These are phyloP conservation scores for Cephus pulcher DNA, from an alignment of 2,888 invertebrate genomes.

Conservation along the genomic window DNA sequence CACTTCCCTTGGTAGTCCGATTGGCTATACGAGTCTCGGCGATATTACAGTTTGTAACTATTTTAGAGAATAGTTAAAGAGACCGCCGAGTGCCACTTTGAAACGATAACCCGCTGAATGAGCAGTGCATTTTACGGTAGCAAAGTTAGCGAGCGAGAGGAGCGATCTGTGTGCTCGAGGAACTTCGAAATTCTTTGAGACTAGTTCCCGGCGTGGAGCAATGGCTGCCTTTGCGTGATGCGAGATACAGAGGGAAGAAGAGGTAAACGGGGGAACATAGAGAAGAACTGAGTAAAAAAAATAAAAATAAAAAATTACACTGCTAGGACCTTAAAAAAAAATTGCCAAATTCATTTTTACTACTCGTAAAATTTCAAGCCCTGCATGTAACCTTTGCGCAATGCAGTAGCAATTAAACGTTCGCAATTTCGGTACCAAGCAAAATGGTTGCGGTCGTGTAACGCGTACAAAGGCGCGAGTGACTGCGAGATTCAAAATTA, in stretches of 20 bases:
- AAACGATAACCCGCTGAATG: background rate
- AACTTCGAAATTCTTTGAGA: background rate
- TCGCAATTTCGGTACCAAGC: constrained; percentile 5
- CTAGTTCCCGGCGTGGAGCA: background rate
- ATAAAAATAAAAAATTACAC: background rate
- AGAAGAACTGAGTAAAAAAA: background rate
- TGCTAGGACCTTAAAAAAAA: background rate
- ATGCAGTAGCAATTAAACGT: constrained; percentile 32
- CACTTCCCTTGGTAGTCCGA: background rate
- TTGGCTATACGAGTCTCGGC: background rate
- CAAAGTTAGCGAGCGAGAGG: background rate
- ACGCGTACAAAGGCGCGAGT: background rate
- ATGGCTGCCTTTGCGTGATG: background rate
- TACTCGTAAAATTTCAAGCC: background rate
- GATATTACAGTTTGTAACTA: background rate
- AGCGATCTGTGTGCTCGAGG: background rate
- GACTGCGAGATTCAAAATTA: background rate
- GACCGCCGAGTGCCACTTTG: background rate
- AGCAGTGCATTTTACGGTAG: constrained; percentile 6
- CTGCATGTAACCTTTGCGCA: constrained; percentile 22
- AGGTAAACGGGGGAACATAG: background rate
- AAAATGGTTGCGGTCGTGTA: background rate
- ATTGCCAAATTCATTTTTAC: background rate
- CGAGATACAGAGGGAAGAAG: background rate
- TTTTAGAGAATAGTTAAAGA: background rate